phyloP scores from a whole-genome alignment of 2,888 invertebrate genomes.

The Leucophenga montana region DNA sequence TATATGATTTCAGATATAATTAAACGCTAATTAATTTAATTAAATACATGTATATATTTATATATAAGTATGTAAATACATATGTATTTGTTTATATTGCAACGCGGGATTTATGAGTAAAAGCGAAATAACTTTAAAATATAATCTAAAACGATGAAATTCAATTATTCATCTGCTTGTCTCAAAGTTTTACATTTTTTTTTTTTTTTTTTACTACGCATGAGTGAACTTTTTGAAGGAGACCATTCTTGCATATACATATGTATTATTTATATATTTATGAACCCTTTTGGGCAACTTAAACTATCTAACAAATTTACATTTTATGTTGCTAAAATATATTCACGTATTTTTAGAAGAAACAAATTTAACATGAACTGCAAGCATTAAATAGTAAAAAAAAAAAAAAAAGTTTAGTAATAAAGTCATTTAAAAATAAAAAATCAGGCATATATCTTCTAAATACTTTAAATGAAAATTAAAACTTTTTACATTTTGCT shows the following conservation, averaged over 20 bases:
- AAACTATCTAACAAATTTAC: slow-evolving; percentile 22
- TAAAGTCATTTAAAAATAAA: too few species aligned
- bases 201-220: background rate
- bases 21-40: background rate
- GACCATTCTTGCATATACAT: too few species aligned
- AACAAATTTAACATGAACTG: slow-evolving; percentile 15
- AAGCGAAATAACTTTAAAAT: background rate
- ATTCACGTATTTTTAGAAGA: background rate
- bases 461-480: too few species aligned
- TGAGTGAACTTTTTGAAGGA: background rate
- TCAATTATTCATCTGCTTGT: background rate
- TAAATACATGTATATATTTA: background rate
- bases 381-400: background rate
- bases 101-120: slow-evolving; percentile 13
- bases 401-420: background rate
- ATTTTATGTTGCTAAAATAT: background rate
- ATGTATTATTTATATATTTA: too few species aligned
- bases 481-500: too few species aligned
- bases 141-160: background rate
- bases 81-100: slow-evolving; percentile 10
- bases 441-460: too few species aligned
- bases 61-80: slow-evolving; percentile 5
- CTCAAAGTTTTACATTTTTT: background rate
- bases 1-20: background rate
- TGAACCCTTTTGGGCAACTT: slow-evolving; percentile 21